phyloP scores from a whole-genome alignment of 2,888 invertebrate species.

The Perithous albicinctus region DNA sequence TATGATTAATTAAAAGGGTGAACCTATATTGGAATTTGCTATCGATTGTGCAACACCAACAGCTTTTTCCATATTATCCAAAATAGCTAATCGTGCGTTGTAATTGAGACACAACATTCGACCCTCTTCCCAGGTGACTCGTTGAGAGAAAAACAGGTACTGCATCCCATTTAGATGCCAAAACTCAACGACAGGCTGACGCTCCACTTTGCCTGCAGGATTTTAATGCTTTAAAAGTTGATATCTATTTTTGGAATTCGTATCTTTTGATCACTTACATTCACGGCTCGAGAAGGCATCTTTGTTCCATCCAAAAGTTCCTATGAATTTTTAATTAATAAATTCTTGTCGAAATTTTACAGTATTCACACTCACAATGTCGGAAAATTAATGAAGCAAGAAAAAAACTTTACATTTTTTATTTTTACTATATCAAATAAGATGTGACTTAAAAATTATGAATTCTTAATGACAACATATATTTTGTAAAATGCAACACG shows the following conservation, averaged over 20 bases:
- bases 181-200: conserved; percentile 73
- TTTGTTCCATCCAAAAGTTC: conserved; percentile 54
- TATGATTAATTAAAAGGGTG: too few relatives aligned
- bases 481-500: too few relatives aligned
- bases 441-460: too few relatives aligned
- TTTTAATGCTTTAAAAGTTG: neutral
- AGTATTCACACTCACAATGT: neutral
- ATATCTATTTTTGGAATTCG: neutral
- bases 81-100: conserved; percentile 80
- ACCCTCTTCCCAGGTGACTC: conserved; percentile 86
- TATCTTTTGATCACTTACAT: conserved; percentile 60
- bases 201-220: conserved; percentile 63
- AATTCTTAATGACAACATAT: too few relatives aligned
- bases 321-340: conserved; percentile 38
- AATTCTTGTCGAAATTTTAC: conserved; percentile 1
- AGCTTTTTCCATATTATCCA: conserved; percentile 85
- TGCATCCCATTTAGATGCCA: conserved; percentile 84
- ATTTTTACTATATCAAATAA: too few relatives aligned
- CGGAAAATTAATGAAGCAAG: too few relatives aligned
- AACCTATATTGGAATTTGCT: conserved; percentile 86
- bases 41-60: conserved; percentile 85
- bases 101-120: conserved; percentile 81
- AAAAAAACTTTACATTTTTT: too few relatives aligned
- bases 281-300: conserved; percentile 55
- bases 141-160: conserved; percentile 85